Evolutionary conservation across 2,888 invertebrate species (phyloP), one percentile per base, ranked within the genome.

Genomic region (Platycheirus albimanus): DNA sequence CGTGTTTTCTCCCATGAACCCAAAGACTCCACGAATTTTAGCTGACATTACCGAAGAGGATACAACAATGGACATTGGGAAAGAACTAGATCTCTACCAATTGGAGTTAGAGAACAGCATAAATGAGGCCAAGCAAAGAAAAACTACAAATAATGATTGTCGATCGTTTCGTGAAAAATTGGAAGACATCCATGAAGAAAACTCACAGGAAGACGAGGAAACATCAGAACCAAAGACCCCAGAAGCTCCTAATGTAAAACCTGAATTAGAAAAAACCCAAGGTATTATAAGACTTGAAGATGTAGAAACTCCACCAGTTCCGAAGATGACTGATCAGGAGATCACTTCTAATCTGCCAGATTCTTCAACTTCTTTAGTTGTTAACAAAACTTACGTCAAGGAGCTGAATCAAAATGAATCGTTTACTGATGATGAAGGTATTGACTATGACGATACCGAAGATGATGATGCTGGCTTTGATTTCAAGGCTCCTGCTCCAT

Each of bases 71-170:
- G 90, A 91, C 70, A 91, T 91, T 78, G 91, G 89, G 15, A 88
- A 89, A 52, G 91, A 91, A 64, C 77, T 91, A 17, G 91, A 91
- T 85, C 88, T 87, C 5, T 91, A 91, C 85, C 91, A 91, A 74
- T 70, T 91, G 43, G 91, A 91, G 85, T 78, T 91, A 36, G 91
- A 91, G 78, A 91, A 91, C 36, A 91, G 91, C 85, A 91, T 91
- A 11, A 91, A 91, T 66, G 91, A 91, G 72, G 91, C 90, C 0
- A 91, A 90, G 85, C 72, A 88, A 38, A 87, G 88, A 30, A 90
- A 89, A 69, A 67, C 67, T 7, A 17, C 36, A 10, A 78, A 77
- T 74, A 2, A 87, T 86, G 58, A 41, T 7, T 33, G 47, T 13
- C 61, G 74, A 17, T 33, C 41, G 11, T 64, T 77, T n/a, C 10